A percentile compares a stretch with the other conserved stretches of the same genome.
Conservation (phyloP, 2,113 vertebrate species). For the Plectropomus leopardus region DNA sequence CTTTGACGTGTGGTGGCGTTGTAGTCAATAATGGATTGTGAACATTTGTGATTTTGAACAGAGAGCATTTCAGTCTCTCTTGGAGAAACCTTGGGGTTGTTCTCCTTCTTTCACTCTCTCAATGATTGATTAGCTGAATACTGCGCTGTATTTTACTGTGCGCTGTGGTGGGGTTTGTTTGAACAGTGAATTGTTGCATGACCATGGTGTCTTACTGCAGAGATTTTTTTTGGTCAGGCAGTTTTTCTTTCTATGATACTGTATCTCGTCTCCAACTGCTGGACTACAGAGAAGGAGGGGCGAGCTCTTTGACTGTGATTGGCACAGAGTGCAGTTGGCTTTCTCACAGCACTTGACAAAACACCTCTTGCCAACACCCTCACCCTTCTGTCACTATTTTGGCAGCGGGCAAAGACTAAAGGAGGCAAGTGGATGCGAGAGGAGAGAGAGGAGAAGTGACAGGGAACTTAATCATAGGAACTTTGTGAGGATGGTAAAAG, state of each 20-base stretch:
- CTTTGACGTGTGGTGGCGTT: neutral
- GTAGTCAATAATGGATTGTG: slow-evolving; percentile 18
- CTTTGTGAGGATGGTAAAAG: slow-evolving; percentile 30
- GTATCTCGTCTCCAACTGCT: slow-evolving; percentile 15
- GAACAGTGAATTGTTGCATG: neutral
- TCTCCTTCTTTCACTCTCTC: slow-evolving; percentile 20
- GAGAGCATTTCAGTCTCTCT: slow-evolving; percentile 5
- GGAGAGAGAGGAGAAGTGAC: slow-evolving; percentile 41
- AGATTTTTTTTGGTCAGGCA: slow-evolving; percentile 18
- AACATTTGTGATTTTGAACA: slow-evolving; percentile 16
- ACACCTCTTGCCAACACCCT: slow-evolving; percentile 62
- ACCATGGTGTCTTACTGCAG: neutral
- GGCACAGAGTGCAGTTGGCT: slow-evolving; percentile 60
- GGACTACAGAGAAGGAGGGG: slow-evolving; percentile 14
- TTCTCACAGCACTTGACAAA: slow-evolving; percentile 66
- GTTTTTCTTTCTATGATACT: slow-evolving; percentile 19
- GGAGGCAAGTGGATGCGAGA: slow-evolving; percentile 25
- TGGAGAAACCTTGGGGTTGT: neutral
- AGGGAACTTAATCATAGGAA: slow-evolving; percentile 61
- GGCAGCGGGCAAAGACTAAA: slow-evolving; percentile 49
- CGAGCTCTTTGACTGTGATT: slow-evolving; percentile 53
- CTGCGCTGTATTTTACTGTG: neutral
- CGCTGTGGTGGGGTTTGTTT: slow-evolving; percentile 1
- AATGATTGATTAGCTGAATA: slow-evolving; percentile 8
- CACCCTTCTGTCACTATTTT: slow-evolving; percentile 60